phyloP scores from a whole-genome alignment of 2,888 invertebrate species.

The Rugalucina vietnamica region DNA sequence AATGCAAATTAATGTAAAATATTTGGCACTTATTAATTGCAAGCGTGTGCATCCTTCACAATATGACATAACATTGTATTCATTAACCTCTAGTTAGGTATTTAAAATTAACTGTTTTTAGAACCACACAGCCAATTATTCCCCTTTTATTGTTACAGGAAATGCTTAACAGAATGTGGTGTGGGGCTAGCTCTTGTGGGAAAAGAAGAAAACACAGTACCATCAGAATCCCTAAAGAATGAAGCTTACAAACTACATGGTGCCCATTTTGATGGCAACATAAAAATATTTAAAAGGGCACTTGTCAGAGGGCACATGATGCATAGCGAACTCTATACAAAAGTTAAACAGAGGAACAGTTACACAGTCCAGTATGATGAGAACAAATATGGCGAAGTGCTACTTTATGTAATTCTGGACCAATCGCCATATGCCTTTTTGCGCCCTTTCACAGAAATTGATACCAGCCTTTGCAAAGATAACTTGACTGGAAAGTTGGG shows the following conservation, averaged over 20 bases:
- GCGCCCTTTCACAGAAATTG: background rate
- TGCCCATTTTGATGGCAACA: background rate
- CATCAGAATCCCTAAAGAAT: background rate
- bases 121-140: too few species aligned
- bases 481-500: background rate
- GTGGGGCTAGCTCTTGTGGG: background rate
- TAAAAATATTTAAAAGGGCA: background rate
- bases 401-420: background rate
- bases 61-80: too few species aligned
- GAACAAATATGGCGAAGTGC: background rate
- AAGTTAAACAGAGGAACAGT: background rate
- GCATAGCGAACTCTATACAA: background rate
- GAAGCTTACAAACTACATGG: background rate
- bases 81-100: too few species aligned
- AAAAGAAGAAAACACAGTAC: background rate
- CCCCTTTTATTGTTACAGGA: background rate
- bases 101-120: too few species aligned
- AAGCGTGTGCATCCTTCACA: too few species aligned
- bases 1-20: too few species aligned
- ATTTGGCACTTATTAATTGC: too few species aligned
- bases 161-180: background rate
- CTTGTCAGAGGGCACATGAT: background rate
- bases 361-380: background rate
- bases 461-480: background rate
- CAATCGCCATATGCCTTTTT: background rate